A percentile compares a stretch with the other conserved stretches of the same genome.
Evolutionary conservation across 2,888 invertebrate species (phyloP).

Genomic region (Drosophila birchii): DNA sequence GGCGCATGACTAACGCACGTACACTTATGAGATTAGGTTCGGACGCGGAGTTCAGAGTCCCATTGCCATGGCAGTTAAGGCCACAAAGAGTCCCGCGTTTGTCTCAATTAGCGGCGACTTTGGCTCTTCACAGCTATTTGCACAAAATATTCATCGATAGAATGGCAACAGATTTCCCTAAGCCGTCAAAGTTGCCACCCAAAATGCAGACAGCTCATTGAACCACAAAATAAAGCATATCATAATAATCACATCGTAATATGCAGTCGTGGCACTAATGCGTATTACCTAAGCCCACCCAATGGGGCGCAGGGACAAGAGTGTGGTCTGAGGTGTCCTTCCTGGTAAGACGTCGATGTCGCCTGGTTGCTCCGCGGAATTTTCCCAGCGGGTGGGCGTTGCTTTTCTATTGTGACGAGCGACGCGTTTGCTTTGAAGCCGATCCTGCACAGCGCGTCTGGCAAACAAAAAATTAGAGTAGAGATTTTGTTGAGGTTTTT

Average conservation of each 20-base stretch:
- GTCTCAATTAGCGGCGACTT: conserved; percentile 75
- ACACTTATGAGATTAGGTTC: conserved; percentile 79
- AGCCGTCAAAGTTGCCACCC: conserved; percentile 77
- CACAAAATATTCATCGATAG: conserved; percentile 56
- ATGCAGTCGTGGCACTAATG: conserved; percentile 82
- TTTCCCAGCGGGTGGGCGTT: conserved; percentile 66
- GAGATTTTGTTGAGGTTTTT: conserved; percentile 1
- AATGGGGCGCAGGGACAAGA: conserved; percentile 14
- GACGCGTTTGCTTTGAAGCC: conserved; percentile 69
- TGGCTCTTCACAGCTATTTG: conserved; percentile 69
- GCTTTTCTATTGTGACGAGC: conserved; percentile 56
- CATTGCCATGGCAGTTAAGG: conserved; percentile 37
- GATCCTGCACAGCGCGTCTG: conserved; percentile 47
- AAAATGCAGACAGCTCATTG: conserved; percentile 70
- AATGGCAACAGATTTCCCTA: conserved; percentile 52
- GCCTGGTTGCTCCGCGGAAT: conserved; percentile 16
- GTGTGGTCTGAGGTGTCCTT: conserved; percentile 20
- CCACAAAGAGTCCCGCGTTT: conserved; percentile 56
- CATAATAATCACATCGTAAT: conserved; percentile 83
- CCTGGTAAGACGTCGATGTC: conserved; percentile 27
- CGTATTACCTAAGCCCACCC: conserved; percentile 81
- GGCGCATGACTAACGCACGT: conserved; percentile 75
- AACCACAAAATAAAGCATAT: conserved; percentile 84
- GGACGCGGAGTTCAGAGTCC: conserved; percentile 17
- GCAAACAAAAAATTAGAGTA: conserved; percentile 25